Evolutionary conservation across 2,888 invertebrate genomes (phyloP), one percentile per base, ranked within the genome.

Genomic region (Epistrophe eligans): DNA sequence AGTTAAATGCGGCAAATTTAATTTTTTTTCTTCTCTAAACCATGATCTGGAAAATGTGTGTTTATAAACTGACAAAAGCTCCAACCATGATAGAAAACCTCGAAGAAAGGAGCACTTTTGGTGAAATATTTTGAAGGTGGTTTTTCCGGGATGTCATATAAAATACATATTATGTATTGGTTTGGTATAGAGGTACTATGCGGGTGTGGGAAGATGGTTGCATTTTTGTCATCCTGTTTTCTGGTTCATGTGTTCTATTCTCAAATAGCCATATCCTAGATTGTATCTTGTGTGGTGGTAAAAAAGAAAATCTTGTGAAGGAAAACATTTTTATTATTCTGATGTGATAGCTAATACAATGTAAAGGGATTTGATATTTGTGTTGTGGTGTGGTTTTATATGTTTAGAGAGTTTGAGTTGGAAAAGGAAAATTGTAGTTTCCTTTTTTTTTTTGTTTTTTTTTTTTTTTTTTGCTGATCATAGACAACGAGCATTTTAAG

Each of bases 51-150:
- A 80, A 84, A 79, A 80, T 80, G 80, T 80, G 76, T 80, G 71
- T 79, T 82, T 87, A 83, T 83, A 71, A 79, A 66, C 74, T 79
- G 66, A 87, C 83, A 87, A 87, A 87, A 76, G 79, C 76, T 79
- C 48, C 83, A 60, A 58, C 58, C 43, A 62, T 62, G 15, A n/a
- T n/a, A n/a, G 40, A 32, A 35, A 55, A 64, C 17, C 62, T n/a
- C 19, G 55, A 72, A 43, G 38, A 76, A 50, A 62, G 40, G 17
- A 58, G 58, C 62, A 43, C 77, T 85, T 70, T 73, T 58, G 73
- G 73, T 62, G 43, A 71, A 64, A 85, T 70, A 57, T 43, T 70
- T 79, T 28, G n/a, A 66, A 77, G 71, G 66, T 66, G 77, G 58
- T 66, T 79, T 73, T 72, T 50, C 58, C 24, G 19, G 45, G 17